phyloP scores from a whole-genome alignment of 2,888 invertebrate genomes.

The Antheraea assamensis region DNA sequence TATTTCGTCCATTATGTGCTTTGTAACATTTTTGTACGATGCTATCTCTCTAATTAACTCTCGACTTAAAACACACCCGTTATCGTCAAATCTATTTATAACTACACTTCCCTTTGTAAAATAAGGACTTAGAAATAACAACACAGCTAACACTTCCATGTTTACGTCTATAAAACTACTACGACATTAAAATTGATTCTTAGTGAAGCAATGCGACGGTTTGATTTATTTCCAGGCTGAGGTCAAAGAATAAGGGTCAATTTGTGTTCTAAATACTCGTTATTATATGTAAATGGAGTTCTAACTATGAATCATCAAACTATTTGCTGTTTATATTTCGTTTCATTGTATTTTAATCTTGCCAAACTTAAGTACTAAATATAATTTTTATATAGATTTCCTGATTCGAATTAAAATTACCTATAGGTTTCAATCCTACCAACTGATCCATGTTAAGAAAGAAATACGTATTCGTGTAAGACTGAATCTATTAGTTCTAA shows the following conservation, averaged over 20 bases:
- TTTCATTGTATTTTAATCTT: too few relatives aligned
- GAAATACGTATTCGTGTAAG: too few relatives aligned
- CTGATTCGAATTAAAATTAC: too few relatives aligned
- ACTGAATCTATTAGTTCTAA: too few relatives aligned
- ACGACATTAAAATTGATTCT: neutral
- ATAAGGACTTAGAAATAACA: neutral
- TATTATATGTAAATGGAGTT: conserved; percentile 7
- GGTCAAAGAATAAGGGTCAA: conserved; percentile 8
- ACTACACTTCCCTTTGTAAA: conserved; percentile 33
- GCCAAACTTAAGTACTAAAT: too few relatives aligned
- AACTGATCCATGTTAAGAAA: too few relatives aligned
- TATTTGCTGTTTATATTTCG: too few relatives aligned
- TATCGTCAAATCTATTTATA: conserved; percentile 39
- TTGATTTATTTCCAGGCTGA: neutral
- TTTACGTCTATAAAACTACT: neutral
- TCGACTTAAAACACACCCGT: conserved; percentile 38
- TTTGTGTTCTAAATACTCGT: neutral
- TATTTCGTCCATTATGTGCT: conserved; percentile 72
- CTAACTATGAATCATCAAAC: neutral
- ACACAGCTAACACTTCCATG: neutral
- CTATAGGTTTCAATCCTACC: too few relatives aligned
- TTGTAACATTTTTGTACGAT: conserved; percentile 73
- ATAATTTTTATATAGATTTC: too few relatives aligned
- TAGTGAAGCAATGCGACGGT: neutral
- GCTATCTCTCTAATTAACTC: conserved; percentile 76